Evolutionary conservation across 53 echinoderm and acorn worm species (phyloP), one percentile per base, ranked within the genome.

Genomic region (Hippasteria phrygiana): DNA sequence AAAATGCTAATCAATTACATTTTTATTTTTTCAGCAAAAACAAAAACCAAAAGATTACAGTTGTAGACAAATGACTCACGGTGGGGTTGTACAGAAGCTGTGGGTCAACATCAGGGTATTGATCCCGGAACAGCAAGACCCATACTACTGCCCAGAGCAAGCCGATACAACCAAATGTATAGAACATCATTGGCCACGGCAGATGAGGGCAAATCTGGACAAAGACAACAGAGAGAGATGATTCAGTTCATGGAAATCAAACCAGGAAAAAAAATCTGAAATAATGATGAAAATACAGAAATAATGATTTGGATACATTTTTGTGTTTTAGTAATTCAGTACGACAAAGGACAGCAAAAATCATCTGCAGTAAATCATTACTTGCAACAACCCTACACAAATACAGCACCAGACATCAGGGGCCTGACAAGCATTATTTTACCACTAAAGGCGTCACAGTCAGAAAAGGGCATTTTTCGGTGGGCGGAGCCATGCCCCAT

Each of bases 101-200:
- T 29, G 96, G 94, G 66, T 99, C 96, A 46, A 90, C 69, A 11
- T 90, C 92, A 2, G 90, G 59, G 8, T 88, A 71, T 40, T 94
- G 63, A 36, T 99, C 94, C 7, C 92, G 89, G 73, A 94, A 99
- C 22, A 99, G 62, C 55, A 94, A 43, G 4, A 99, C 56, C 99
- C 99, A 99, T 11, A 99, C 59, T 18, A 90, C 54, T 24, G 96
- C 94, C 99, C 99, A 99, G 20, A 93, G 24, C 1, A 99, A 69
- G 18, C 99, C 99, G 37, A 99, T 88, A 28, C 67, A 76, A 80
- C 98, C 99, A 88, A 99, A 99, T 5, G 72, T 84, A 51, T 93
- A 96, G 88, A 99, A 99, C 99, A 99, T 99, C 74, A 93, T 94
- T 18, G 99, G 93, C 99, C 99, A 99, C 0, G 90, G 73, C 62